A percentile compares a stretch with the other conserved stretches of the same genome.
These are phyloP conservation scores for Spinus olivaceus DNA, from an alignment of 2,797 vertebrate species.

Conservation along the genomic window DNA sequence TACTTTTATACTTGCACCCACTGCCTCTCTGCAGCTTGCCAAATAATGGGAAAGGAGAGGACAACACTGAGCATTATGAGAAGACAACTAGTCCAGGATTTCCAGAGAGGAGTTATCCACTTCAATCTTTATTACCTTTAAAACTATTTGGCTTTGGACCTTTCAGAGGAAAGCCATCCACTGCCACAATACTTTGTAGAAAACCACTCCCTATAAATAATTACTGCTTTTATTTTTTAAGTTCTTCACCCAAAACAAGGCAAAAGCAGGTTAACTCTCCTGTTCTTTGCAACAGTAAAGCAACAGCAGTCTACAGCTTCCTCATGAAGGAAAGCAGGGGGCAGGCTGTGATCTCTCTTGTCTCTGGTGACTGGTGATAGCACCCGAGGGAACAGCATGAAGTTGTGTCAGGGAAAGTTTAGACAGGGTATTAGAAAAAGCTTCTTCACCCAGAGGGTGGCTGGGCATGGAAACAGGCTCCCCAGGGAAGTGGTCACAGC, in stretches of 20 bases:
- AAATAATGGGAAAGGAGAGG: neutral
- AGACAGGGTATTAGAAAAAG: neutral
- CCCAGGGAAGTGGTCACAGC: neutral
- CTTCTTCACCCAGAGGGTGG: neutral
- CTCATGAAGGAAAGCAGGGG: rapidly evolving
- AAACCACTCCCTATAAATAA: neutral
- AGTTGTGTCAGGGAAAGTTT: neutral
- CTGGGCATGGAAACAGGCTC: neutral
- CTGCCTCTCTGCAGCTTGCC: neutral
- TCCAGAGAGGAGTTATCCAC: neutral
- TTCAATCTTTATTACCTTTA: neutral
- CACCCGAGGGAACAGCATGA: rapidly evolving
- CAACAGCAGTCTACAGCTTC: neutral
- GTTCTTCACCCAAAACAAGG: neutral
- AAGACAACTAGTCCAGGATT: neutral
- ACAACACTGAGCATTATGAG: neutral
- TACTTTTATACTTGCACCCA: neutral
- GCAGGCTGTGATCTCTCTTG: neutral
- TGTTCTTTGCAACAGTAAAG: neutral
- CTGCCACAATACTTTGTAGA: neutral
- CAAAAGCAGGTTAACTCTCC: neutral
- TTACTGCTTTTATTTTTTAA: neutral
- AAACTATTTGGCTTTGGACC: neutral
- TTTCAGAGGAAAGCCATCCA: neutral
- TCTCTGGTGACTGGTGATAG: neutral